Base-by-base conservation (phyloP, 2,113 vertebrate species). In the Alaudala cheleensis region DNA sequence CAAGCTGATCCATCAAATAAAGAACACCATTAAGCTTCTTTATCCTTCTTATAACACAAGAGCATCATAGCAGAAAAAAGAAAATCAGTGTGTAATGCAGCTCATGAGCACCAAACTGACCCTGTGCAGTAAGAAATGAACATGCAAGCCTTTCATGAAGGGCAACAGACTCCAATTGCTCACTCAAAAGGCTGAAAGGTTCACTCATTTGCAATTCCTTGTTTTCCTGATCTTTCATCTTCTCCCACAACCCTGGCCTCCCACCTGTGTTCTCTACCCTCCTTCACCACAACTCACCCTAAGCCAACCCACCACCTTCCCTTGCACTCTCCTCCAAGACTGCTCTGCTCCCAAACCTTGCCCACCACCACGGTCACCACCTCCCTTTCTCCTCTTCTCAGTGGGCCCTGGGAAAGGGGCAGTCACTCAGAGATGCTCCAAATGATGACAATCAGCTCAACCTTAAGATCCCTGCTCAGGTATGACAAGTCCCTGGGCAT, bases 1-100 rank as follows among this genome's bases (percentile, higher is more conserved):
- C 53, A 61, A 81, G 19, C 29, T 72, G 57, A 72, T 76, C 49
- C 58, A n/a, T 72, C 77, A 79, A 85, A 91, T 84, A 44, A 89
- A 67, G 56, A 92, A 64, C 24, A 61, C 6, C 58, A 67, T n/a
- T 64, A 78, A 87, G 57, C 31, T 74, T 60, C 49, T 25, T 81
- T 74, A 37, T 78, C 22, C 22, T 61, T 71, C 33, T 25, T 22
- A 14, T 16, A 83, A 79, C 23, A 65, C 20, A 49, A 33, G 42
- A 77, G 28, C 5, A 28, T 53, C 50, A 54, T 3, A 67, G 77
- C 19, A 88, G 37, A 66, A 86, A 87, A 64, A 70, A 51, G 44
- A 23, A 73, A 73, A 73, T 53, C 34, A 17, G 21, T 15, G 37
- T 53, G 56, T 17, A 81, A 24, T 19, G 42, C 49, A 57, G 70